Conservation (phyloP, 1,140 invertebrate species). For the Temnothorax curvispinosus region DNA sequence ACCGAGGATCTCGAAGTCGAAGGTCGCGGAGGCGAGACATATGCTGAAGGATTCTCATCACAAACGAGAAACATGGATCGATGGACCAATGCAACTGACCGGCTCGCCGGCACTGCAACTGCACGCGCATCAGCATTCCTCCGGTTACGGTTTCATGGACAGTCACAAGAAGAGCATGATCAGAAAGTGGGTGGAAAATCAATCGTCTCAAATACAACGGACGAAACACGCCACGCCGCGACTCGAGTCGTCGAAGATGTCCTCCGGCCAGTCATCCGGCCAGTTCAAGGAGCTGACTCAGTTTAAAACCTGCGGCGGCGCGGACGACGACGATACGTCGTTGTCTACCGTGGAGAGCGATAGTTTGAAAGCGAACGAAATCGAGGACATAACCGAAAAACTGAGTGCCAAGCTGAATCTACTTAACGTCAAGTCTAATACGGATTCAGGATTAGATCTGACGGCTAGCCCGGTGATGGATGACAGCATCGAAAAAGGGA, state of each 20-base stretch:
- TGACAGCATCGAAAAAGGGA: slow-evolving; percentile 76
- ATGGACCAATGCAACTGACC: slow-evolving; percentile 91
- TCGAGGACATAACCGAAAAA: slow-evolving; percentile 83
- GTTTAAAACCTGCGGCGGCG: slow-evolving; percentile 87
- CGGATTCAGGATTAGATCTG: slow-evolving; percentile 70
- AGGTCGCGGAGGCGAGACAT: slow-evolving; percentile 92
- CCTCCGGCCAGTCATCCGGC: slow-evolving; percentile 75
- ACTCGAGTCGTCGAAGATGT: slow-evolving; percentile 85
- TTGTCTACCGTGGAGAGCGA: slow-evolving; percentile 82
- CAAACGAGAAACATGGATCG: slow-evolving; percentile 96
- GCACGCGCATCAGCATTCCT: slow-evolving; percentile 84
- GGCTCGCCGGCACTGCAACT: slow-evolving; percentile 72
- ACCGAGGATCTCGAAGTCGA: slow-evolving; percentile 93
- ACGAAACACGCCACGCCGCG: slow-evolving; percentile 77
- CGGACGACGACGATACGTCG: slow-evolving; percentile 81
- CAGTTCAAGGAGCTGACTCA: slow-evolving; percentile 88
- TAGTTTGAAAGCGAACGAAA: slow-evolving; percentile 80
- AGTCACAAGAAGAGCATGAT: slow-evolving; percentile 97
- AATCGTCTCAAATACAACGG: slow-evolving; percentile 91
- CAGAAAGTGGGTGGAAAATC: slow-evolving; percentile 96
- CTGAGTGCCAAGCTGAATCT: slow-evolving; percentile 82
- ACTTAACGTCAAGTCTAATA: slow-evolving; percentile 80
- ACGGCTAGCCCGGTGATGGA: slow-evolving; percentile 77
- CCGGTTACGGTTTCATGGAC: slow-evolving; percentile 95
- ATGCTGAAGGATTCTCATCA: slow-evolving; percentile 92